Base-by-base conservation (phyloP, 2,888 invertebrate genomes). In the Vannuccia rotundouncinata region DNA sequence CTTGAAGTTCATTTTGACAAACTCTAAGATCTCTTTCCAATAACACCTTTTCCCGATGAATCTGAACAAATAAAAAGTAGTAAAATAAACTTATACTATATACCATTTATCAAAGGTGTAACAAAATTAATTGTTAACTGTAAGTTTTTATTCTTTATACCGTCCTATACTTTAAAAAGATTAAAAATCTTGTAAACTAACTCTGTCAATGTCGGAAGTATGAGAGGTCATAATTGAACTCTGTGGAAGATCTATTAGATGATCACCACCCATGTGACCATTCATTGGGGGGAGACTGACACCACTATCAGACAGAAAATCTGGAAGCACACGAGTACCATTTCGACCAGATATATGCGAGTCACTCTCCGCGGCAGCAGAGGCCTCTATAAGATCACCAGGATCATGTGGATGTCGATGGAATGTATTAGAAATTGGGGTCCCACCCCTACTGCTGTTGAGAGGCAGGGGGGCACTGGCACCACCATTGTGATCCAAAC, bases 281-380 rank as follows among this genome's bases (percentile, higher is more conserved):
- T 66, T 66, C 66, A 66, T 13, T 22, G 25, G 25, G 25, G 66
- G 66, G 22, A 75, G 76, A 78, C 60, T 60, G 25, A 78, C 66
- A 59, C 78, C 78, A 78, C 59, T 78, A 25, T 78, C 78, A 27
- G 78, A 78, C 25, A 78, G 78, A 59, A 78, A 78, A 28, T 78
- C 78, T 1, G 78, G 78, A 28, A 78, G 78, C 10, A 66, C 66
- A 5, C 13, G 22, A 5, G 66, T 66, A 66, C 66, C 66, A 13
- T 2, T 66, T 66, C 66, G 66, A 78, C 66, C 60, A 17, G 59
- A 59, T 2, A 27, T n/a, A 45, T 17, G 29, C 1, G 30, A 31
- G 22, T 17, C 17, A 5, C 25, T n/a, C 30, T 25, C 59, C 1
- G 78, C 60, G 1, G 78, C 28, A 10, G 59, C n/a, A 17, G 77